phyloP scores from a whole-genome alignment of 2,888 invertebrate species.

The Gandaritis pyraliata region DNA sequence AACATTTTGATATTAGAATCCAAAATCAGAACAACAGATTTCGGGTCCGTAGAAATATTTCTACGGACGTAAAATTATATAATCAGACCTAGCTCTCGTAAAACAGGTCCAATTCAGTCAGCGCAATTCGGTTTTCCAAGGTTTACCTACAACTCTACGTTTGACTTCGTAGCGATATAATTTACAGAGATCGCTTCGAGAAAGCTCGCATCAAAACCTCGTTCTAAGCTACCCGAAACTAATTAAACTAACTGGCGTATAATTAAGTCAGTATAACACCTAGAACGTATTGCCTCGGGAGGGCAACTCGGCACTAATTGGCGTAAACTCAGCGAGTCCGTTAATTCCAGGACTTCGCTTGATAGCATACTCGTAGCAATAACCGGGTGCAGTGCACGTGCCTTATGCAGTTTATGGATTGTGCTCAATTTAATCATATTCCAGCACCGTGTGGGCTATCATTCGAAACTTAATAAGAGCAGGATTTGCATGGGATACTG shows the following conservation, averaged over 20 bases:
- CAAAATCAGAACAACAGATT: background rate
- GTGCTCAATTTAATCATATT: background rate
- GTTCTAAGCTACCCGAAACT: slow-evolving; percentile 26
- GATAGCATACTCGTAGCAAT: slow-evolving; percentile 14
- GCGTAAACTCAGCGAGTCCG: slow-evolving; percentile 27
- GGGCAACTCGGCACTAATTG: slow-evolving; percentile 35
- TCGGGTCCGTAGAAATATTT: background rate
- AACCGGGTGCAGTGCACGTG: slow-evolving; percentile 1
- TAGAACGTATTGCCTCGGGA: slow-evolving; percentile 17
- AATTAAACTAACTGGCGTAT: slow-evolving; percentile 33
- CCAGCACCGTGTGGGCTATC: background rate
- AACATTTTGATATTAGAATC: background rate
- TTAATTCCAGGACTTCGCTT: slow-evolving; percentile 22
- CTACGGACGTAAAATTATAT: too few relatives aligned
- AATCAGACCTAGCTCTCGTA: background rate
- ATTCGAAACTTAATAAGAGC: background rate
- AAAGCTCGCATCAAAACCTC: slow-evolving; percentile 13
- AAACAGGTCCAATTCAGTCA: background rate
- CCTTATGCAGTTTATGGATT: slow-evolving; percentile 1
- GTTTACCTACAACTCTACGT: background rate
- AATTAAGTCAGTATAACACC: slow-evolving; percentile 28
- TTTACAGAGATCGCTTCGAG: background rate
- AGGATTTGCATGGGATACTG: background rate
- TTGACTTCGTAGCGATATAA: background rate
- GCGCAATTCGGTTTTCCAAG: background rate